Conservation (phyloP, 2,797 vertebrate genomes). For the Erethizon dorsatum region DNA sequence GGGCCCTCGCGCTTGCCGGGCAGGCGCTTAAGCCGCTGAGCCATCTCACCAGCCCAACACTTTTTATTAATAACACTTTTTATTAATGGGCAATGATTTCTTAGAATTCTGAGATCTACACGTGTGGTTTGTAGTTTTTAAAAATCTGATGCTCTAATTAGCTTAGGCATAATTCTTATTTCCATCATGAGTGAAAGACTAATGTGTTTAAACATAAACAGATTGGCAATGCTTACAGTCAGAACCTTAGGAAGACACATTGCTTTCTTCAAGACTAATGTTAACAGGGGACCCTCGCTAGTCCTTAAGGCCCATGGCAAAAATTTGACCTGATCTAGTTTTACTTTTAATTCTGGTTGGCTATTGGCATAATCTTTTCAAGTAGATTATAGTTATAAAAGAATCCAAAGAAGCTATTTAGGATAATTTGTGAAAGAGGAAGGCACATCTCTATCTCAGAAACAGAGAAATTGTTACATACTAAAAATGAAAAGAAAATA, state of each 20-base stretch:
- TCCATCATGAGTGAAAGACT: neutral
- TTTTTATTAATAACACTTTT: conserved; percentile 6
- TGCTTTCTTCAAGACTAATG: neutral
- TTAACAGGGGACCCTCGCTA: neutral
- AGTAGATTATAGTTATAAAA: neutral
- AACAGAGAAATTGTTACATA: neutral
- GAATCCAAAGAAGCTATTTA: neutral
- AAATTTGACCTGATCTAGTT: neutral
- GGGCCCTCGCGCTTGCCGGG: too few species aligned
- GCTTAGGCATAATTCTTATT: neutral
- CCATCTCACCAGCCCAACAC: too few species aligned
- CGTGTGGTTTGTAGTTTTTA: neutral
- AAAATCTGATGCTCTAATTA: neutral
- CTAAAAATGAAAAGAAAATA: neutral
- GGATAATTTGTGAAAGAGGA: neutral
- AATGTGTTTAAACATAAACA: neutral
- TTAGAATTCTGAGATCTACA: neutral
- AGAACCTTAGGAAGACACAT: neutral
- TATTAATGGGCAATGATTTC: neutral
- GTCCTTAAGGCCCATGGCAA: neutral
- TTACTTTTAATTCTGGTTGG: neutral
- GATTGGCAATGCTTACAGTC: neutral
- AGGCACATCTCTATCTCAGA: neutral
- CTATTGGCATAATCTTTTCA: neutral
- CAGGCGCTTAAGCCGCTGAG: too few species aligned